A percentile compares a stretch with the other conserved stretches of the same genome.
Conservation (phyloP, 2,113 vertebrate genomes). For the Brachionichthys hirsutus region DNA sequence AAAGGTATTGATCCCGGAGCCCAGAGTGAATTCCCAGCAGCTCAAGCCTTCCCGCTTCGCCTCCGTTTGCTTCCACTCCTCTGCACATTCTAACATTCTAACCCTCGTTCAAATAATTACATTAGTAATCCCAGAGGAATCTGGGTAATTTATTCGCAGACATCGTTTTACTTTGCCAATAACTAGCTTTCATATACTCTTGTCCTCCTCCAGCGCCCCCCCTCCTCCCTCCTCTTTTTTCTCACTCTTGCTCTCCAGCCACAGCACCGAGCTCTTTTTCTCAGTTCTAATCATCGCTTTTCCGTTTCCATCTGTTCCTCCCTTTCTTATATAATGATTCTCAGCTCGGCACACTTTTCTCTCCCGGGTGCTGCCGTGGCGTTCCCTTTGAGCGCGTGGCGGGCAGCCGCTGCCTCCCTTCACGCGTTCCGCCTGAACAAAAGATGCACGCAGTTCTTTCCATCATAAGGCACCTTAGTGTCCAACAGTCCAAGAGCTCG, state of each 20-base stretch:
- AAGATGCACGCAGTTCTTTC: constrained; percentile 9
- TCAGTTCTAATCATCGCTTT: constrained; percentile 34
- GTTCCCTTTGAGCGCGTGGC: constrained; percentile 45
- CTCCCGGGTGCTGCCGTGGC: constrained; percentile 12
- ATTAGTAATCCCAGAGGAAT: constrained; percentile 74
- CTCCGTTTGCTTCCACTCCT: constrained; percentile 62
- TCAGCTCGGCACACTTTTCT: constrained; percentile 18
- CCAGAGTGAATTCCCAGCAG: constrained; percentile 65
- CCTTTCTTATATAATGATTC: constrained; percentile 46
- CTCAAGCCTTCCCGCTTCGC: constrained; percentile 53
- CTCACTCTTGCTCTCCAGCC: constrained; percentile 32
- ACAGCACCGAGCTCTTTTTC: constrained; percentile 21
- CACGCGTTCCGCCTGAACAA: constrained; percentile 44
- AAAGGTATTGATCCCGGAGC: constrained; percentile 66
- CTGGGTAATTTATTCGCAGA: constrained; percentile 68
- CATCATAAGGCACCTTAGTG: not conserved
- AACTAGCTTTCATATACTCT: constrained; percentile 52
- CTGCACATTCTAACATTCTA: constrained; percentile 70
- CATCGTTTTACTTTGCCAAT: constrained; percentile 65
- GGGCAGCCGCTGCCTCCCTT: constrained; percentile 50
- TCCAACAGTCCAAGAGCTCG: no score
- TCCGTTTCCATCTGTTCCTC: constrained; percentile 35
- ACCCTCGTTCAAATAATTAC: constrained; percentile 78
- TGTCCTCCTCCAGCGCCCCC: constrained; percentile 24
- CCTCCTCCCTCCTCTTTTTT: constrained; percentile 7